phyloP scores from a whole-genome alignment of 2,797 vertebrate genomes.

The Spea hammondii region DNA sequence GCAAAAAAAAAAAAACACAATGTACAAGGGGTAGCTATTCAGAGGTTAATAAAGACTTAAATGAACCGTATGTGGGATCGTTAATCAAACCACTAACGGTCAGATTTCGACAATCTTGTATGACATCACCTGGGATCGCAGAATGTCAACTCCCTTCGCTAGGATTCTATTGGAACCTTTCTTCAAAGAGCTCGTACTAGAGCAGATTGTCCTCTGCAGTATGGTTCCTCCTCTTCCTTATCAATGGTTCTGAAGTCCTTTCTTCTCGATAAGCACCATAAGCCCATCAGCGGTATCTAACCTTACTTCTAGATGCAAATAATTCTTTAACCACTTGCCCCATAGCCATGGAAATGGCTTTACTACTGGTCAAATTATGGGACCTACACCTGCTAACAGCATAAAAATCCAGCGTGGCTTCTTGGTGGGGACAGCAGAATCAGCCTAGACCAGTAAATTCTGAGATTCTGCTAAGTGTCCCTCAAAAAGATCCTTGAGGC shows the following conservation, averaged over 20 bases:
- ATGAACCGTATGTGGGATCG: conserved; percentile 28
- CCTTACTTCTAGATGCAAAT: neutral
- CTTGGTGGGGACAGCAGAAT: too few relatives aligned
- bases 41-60: conserved; percentile 40
- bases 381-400: too few relatives aligned
- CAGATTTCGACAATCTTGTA: conserved; percentile 24
- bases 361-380: too few relatives aligned
- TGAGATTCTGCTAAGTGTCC: too few relatives aligned
- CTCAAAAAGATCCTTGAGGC: too few relatives aligned
- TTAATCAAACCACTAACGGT: conserved; percentile 31
- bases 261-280: neutral
- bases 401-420: too few relatives aligned
- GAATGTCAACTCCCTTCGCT: conserved; percentile 53
- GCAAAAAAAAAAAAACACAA: conserved; percentile 30
- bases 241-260: neutral
- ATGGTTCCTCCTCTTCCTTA: neutral
- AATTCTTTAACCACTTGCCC: neutral
- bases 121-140: conserved; percentile 44
- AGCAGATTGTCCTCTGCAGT: neutral
- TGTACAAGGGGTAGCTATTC: conserved; percentile 35
- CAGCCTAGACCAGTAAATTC: too few relatives aligned
- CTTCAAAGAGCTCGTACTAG: conserved; percentile 45
- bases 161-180: conserved; percentile 60
- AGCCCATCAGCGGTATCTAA: neutral
- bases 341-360: too few relatives aligned